These are phyloP conservation scores for Amazona guildingii DNA, from an alignment of 2,113 vertebrate genomes.

Conservation along the genomic window DNA sequence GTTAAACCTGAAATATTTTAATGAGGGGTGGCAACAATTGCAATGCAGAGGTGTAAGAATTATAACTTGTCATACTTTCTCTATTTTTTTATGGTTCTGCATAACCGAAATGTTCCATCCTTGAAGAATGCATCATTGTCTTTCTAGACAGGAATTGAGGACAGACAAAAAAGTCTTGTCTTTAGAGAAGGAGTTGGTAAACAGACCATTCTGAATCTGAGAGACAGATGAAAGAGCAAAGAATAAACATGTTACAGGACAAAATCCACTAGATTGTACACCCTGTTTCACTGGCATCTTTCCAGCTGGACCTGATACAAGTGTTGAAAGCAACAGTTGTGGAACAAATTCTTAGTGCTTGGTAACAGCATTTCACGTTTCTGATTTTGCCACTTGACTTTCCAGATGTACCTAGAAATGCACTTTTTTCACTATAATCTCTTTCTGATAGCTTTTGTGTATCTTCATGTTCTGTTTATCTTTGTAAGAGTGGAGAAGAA, in stretches of 20 bases:
- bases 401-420: neutral
- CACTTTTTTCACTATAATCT: neutral
- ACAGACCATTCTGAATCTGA: neutral
- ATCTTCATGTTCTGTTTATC: neutral
- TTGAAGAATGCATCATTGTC: neutral
- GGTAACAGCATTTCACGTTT: neutral
- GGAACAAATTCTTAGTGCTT: constrained; percentile 1
- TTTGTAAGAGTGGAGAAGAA: neutral
- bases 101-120: neutral
- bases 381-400: constrained; percentile 22
- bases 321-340: constrained; percentile 4
- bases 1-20: neutral
- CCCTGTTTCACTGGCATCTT: neutral
- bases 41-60: neutral
- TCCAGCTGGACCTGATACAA: neutral
- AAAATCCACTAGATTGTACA: neutral
- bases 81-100: neutral
- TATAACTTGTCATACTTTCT: neutral
- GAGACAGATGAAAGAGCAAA: neutral
- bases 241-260: constrained; percentile 10
- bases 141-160: neutral
- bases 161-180: neutral
- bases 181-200: neutral
- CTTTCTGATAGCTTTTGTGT: neutral
- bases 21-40: neutral